Conservation (phyloP, 2,113 vertebrate species). For the Oreochromis niloticus region DNA sequence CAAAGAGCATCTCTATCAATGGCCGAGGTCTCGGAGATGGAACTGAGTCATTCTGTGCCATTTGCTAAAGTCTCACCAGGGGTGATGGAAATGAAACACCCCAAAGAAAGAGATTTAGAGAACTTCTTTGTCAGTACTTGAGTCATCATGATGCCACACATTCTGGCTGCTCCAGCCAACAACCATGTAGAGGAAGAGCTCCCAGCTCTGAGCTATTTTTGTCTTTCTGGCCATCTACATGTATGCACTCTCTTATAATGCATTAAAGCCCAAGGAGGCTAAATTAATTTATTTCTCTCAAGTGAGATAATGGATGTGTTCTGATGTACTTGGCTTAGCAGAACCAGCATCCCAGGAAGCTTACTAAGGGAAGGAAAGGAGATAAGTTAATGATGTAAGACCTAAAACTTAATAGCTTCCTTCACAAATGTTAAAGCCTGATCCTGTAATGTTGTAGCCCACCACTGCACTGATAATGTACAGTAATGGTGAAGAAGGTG, state of each 20-base stretch:
- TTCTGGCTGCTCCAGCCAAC: not conserved
- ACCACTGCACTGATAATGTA: not conserved
- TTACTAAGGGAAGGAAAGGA: not conserved
- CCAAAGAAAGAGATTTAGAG: not conserved
- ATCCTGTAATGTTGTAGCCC: not conserved
- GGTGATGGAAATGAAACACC: not conserved
- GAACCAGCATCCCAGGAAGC: too few relatives aligned
- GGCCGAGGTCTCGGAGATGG: not conserved
- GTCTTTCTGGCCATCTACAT: not conserved
- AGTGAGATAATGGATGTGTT: not conserved
- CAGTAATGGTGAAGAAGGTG: not conserved
- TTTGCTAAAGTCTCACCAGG: not conserved
- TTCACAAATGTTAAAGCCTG: not conserved
- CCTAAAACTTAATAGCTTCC: not conserved
- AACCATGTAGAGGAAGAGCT: not conserved
- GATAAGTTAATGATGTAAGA: not conserved
- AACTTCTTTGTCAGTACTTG: not conserved
- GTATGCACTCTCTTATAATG: conserved; percentile 2
- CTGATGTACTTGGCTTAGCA: conserved; percentile 14
- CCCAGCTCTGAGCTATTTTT: not conserved
- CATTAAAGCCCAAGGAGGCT: conserved; percentile 1
- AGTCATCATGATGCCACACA: not conserved
- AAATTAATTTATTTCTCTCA: conserved; percentile 40
- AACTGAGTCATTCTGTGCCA: not conserved
- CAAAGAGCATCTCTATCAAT: not conserved